These are phyloP conservation scores for Parochlus steinenii DNA, from an alignment of 2,888 invertebrate genomes.

Conservation along the genomic window DNA sequence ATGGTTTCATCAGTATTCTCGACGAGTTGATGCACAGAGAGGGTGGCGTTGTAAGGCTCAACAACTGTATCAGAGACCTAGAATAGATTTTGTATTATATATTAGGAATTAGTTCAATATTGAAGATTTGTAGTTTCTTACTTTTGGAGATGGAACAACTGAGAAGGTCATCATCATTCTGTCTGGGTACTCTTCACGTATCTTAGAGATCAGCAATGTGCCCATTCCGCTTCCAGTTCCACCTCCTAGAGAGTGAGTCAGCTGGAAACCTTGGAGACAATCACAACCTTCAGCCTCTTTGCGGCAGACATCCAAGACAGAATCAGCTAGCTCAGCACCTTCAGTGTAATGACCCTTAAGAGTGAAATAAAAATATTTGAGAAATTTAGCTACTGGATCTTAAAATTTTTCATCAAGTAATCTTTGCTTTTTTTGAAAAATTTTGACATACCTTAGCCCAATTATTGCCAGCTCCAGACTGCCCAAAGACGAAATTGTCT, in stretches of 20 bases:
- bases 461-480: slow-evolving; percentile 71
- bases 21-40: slow-evolving; percentile 75
- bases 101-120: slow-evolving; percentile 43
- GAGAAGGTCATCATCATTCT: slow-evolving; percentile 78
- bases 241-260: slow-evolving; percentile 71
- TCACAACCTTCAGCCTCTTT: slow-evolving; percentile 84
- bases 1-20: slow-evolving; percentile 84
- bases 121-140: too few relatives aligned
- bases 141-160: slow-evolving; percentile 73
- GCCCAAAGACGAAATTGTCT: slow-evolving; percentile 90
- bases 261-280: slow-evolving; percentile 72
- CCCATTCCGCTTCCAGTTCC: slow-evolving; percentile 85
- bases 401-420: too few relatives aligned
- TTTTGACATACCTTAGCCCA: too few relatives aligned
- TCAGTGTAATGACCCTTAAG: slow-evolving; percentile 94
- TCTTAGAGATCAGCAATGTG: slow-evolving; percentile 71
- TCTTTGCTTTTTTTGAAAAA: too few relatives aligned
- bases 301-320: slow-evolving; percentile 66
- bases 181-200: slow-evolving; percentile 75
- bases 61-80: slow-evolving; percentile 37
- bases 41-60: slow-evolving; percentile 80
- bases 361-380: too few relatives aligned
- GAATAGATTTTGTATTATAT: slow-evolving; percentile 36
- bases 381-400: too few relatives aligned
- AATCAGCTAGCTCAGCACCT: slow-evolving; percentile 74